Evolutionary conservation across 2,888 invertebrate species (phyloP).

Genomic region (Volucella inanis): DNA sequence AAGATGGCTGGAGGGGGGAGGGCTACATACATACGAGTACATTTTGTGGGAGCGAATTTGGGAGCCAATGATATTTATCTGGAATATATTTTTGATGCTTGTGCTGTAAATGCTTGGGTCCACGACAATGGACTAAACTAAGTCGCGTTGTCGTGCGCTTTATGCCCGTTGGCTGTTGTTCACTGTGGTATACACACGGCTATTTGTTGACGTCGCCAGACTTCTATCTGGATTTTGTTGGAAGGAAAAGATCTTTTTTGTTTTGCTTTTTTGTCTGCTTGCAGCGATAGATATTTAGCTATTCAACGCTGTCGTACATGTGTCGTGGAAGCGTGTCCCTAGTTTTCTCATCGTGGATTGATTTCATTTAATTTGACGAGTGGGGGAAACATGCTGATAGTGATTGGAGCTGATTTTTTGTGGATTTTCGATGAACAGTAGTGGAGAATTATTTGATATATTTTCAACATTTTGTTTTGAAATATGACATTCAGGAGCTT

Average conservation of each 20-base stretch:
- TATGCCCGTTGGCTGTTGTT: slow-evolving; percentile 64
- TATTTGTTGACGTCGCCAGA: slow-evolving; percentile 55
- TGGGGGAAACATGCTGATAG: slow-evolving; percentile 6
- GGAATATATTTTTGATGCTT: slow-evolving; percentile 74
- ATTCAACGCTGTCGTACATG: slow-evolving; percentile 75
- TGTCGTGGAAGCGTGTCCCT: slow-evolving; percentile 74
- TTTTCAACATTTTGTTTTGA: no score
- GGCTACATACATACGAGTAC: background rate
- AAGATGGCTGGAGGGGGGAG: background rate
- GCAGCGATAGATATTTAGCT: slow-evolving; percentile 74
- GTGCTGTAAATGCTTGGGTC: slow-evolving; percentile 63
- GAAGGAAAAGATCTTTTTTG: slow-evolving; percentile 13
- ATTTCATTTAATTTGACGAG: slow-evolving; percentile 65
- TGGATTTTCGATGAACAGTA: background rate
- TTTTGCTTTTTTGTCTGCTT: slow-evolving; percentile 41
- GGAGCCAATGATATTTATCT: slow-evolving; percentile 72
- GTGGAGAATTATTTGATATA: no score
- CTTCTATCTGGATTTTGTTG: slow-evolving; percentile 55
- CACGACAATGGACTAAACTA: slow-evolving; percentile 15
- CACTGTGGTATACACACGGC: slow-evolving; percentile 27
- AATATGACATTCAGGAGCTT: no score
- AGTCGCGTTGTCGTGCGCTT: slow-evolving; percentile 69
- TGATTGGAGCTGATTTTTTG: slow-evolving; percentile 7
- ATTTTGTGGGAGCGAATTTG: slow-evolving; percentile 68
- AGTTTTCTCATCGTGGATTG: slow-evolving; percentile 72